phyloP scores from a whole-genome alignment of 2,888 invertebrate species.

The Leptopilina drosophilae region DNA sequence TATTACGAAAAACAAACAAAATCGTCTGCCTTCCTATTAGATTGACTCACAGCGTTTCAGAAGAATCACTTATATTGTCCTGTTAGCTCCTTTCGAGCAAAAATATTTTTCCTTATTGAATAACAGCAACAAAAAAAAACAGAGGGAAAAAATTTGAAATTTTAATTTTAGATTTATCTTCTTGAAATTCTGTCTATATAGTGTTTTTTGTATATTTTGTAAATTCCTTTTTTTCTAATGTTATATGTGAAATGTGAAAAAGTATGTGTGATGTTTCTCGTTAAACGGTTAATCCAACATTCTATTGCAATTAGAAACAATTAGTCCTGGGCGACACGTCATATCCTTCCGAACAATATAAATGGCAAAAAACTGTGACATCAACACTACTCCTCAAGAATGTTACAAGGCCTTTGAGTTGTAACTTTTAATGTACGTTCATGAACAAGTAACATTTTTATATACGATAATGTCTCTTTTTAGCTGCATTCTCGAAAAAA shows the following conservation, averaged over 20 bases:
- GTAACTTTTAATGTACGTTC: slow-evolving; percentile 10
- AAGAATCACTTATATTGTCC: not conserved
- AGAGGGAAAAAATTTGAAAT: not conserved
- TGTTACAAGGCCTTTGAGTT: slow-evolving; percentile 21
- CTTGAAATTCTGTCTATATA: not conserved
- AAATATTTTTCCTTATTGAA: not conserved
- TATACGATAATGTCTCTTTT: too few species aligned
- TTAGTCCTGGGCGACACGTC: slow-evolving; percentile 24
- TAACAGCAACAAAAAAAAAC: not conserved
- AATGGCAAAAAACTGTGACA: slow-evolving; percentile 30
- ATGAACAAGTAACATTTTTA: not conserved
- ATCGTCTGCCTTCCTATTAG: not conserved
- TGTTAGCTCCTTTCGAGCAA: not conserved
- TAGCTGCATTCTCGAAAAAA: too few species aligned
- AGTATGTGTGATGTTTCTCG: slow-evolving; percentile 10
- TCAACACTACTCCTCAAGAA: slow-evolving; percentile 3
- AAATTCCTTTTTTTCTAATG: not conserved
- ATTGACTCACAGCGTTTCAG: not conserved
- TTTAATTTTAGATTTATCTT: not conserved
- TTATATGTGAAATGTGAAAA: not conserved
- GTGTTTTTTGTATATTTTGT: not conserved
- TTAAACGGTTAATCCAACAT: slow-evolving; percentile 21
- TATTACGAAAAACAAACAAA: not conserved
- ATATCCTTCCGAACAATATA: slow-evolving; percentile 35
- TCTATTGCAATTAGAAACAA: slow-evolving; percentile 34